Evolutionary conservation across 2,888 invertebrate genomes (phyloP).

Genomic region (Zygothrica quintamaculata): DNA sequence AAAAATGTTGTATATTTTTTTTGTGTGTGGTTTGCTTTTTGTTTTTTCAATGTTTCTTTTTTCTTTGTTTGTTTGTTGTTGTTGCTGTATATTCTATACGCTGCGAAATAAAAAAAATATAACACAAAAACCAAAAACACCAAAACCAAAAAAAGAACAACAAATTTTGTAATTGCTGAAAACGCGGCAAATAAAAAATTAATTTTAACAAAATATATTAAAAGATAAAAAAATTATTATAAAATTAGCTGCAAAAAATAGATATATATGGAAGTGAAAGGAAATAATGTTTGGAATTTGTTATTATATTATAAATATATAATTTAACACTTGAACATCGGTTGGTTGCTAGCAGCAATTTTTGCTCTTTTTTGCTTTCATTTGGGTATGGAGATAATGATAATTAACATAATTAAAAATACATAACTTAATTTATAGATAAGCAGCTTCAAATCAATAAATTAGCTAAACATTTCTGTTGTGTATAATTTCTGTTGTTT

Average conservation of each 20-base stretch:
- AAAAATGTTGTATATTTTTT: slow-evolving; percentile 52
- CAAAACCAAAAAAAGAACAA: slow-evolving; percentile 17
- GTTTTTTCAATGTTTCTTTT: slow-evolving; percentile 35
- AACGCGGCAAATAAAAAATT: slow-evolving; percentile 64
- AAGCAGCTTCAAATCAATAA: slow-evolving; percentile 50
- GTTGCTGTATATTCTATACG: slow-evolving; percentile 31
- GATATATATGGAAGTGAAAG: slow-evolving; percentile 50
- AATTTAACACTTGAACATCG: too few species aligned
- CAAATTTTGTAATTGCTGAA: slow-evolving; percentile 65
- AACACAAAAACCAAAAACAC: too few species aligned
- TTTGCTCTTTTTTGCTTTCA: too few species aligned
- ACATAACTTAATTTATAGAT: slow-evolving; percentile 49
- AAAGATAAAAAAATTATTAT: too few species aligned
- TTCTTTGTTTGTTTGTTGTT: slow-evolving; percentile 35
- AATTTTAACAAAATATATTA: slow-evolving; percentile 33
- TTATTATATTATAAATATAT: slow-evolving; percentile 2
- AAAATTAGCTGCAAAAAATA: slow-evolving; percentile 50
- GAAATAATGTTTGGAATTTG: slow-evolving; percentile 12
- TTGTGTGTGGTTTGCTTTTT: slow-evolving; percentile 32
- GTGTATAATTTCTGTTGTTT: too few species aligned
- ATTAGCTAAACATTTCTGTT: too few species aligned
- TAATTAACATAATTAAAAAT: slow-evolving; percentile 44
- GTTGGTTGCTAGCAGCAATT: too few species aligned
- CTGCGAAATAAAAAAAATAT: slow-evolving; percentile 41
- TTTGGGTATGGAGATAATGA: slow-evolving; percentile 22